Evolutionary conservation across 2,797 vertebrate species (phyloP).

Genomic region (Pachyuromys duprasi): DNA sequence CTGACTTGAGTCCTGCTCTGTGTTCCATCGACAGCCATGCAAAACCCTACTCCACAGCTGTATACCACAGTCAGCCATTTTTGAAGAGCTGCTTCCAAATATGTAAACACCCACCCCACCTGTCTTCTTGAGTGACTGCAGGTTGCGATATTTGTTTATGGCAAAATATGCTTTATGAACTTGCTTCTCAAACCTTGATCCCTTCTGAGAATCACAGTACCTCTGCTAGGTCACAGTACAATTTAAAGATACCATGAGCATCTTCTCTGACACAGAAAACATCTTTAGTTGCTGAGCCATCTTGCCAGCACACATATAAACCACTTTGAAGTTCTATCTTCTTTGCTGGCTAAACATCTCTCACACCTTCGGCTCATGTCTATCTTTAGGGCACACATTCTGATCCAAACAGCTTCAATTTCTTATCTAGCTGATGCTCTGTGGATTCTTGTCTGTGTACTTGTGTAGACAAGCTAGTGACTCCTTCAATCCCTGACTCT

Average conservation of each 20-base stretch:
- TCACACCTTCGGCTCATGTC: neutral
- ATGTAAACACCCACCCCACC: neutral
- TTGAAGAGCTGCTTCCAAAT: neutral
- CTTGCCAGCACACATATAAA: neutral
- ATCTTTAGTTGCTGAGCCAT: neutral
- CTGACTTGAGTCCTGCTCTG: fast-evolving
- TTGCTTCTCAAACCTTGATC: neutral
- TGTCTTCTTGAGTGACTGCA: neutral
- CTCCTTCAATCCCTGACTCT: neutral
- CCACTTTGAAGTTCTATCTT: neutral
- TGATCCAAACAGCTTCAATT: no score
- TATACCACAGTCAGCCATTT: neutral
- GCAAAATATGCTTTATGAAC: neutral
- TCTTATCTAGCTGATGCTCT: neutral
- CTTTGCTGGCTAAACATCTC: neutral
- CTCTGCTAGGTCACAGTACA: neutral
- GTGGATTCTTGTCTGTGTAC: neutral
- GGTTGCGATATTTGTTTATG: neutral
- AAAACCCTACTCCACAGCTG: neutral
- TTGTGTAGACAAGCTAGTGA: neutral
- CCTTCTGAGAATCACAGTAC: neutral
- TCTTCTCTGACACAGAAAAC: neutral
- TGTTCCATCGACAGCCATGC: fast-evolving
- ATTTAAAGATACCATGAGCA: neutral
- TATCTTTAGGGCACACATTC: neutral